Evolutionary conservation across 2,888 invertebrate genomes (phyloP), one percentile per base, ranked within the genome.

Genomic region (Phlogophora meticulosa): DNA sequence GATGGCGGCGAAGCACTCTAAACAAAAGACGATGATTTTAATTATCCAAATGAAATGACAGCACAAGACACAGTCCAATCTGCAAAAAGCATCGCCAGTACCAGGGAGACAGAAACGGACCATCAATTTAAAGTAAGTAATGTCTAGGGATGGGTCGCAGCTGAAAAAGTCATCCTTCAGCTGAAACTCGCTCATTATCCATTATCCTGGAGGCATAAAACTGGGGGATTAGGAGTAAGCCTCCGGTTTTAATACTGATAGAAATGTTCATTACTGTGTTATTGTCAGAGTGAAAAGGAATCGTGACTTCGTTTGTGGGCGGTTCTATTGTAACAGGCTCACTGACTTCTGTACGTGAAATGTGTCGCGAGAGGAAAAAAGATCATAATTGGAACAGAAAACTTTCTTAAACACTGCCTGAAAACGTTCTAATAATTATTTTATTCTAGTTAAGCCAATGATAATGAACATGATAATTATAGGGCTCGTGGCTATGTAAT

Each of bases 61-160:
- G 51, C 17, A 28, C n/a, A 28, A 48, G 22, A 60, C 20, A 60
- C 60, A 59, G 48, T 48, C 17, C 61, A 64, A 80, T 74, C 60
- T 63, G 58, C 43, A 72, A 71, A 79, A 63, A 78, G 46, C 70
- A 80, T 57, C 61, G 51, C 22, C 42, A 62, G 36, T 46, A 48
- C 58, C 24, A 51, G 58, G 53, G 51, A 49, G 58, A 58, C 42
- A 60, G 65, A 61, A 63, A 42, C 22, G 65, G 61, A 61, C 46
- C 57, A 74, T 76, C 76, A 81, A 76, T 81, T 79, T 76, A 67
- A 71, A 59, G 56, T 51, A 81, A 71, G 79, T 76, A 69, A 76
- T 65, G 66, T 74, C 56, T 55, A 43, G 61, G 78, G 73, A 63
- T 59, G 56, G 67, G 81, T 34, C 76, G 24, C 71, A 68, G 79